Base-by-base conservation (phyloP, 2,797 vertebrate genomes). In the Lepilemur septentrionalis region DNA sequence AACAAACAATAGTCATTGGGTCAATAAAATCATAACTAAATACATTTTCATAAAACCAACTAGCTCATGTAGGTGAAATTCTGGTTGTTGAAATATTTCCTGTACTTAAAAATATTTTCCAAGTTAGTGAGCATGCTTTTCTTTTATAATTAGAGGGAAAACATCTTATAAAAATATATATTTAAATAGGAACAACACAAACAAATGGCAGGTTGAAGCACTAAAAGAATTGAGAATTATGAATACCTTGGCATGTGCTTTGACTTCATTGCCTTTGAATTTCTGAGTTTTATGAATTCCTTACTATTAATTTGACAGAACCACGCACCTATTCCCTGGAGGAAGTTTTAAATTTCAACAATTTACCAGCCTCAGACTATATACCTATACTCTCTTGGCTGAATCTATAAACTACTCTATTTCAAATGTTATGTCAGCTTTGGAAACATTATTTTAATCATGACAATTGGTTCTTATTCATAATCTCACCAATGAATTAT, bases 401-500 rank as follows among this genome's bases (percentile, higher is more conserved):
- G 86, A 94, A 90, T 95, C 89, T 89, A 94, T 92, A 92, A 96
- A 92, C 41, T 87, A 88, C 50, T 94, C 35, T 67, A 57, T 94
- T 96, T 96, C 86, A 93, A 95, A 91, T 76, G 81, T 35, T 89
- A 13, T 92, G 78, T 95, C 82, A 97, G 61, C 93, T 96, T 97
- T 32, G 83, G 75, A 43, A 78, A 70, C 41, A 81, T 95, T 97
- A 92, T 97, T 89, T 96, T 65, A 93, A 96, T 86, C 76, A 73
- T 92, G 89, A 93, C 69, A 32, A 86, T 96, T 96, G 86, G 86
- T 96, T 97, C 84, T 96, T 96, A 95, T 88, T 97, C 94, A 95
- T 96, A 94, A 92, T 95, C 46, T 88, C 86, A 38, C 72, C 41
- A 48, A 97, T 97, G 96, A 96, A 97, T 97, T 96, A 97, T 97